A percentile compares a stretch with the other conserved stretches of the same genome.
These are phyloP conservation scores for Drosophila acutilabella DNA, from an alignment of 2,888 invertebrate species.

Conservation along the genomic window DNA sequence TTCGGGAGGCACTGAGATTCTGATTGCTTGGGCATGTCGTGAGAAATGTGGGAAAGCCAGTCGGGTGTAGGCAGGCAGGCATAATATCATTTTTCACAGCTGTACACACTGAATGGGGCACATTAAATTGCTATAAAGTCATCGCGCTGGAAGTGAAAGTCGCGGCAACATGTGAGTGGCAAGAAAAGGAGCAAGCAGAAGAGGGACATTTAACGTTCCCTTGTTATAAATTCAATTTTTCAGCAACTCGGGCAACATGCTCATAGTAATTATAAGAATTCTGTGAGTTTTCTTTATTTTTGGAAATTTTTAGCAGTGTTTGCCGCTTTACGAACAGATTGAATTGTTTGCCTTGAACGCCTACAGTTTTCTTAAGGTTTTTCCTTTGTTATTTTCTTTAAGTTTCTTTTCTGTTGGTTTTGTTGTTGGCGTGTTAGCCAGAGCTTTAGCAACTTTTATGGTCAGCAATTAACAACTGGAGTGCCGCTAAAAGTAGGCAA, in stretches of 20 bases:
- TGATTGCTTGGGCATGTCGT: constrained; percentile 40
- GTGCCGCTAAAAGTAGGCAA: constrained; percentile 63
- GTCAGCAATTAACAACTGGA: constrained; percentile 71
- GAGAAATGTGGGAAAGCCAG: constrained; percentile 25
- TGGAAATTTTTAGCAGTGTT: constrained; percentile 26
- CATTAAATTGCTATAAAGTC: constrained; percentile 80
- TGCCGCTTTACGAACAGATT: constrained; percentile 51
- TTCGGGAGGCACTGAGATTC: not conserved
- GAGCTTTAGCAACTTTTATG: constrained; percentile 70
- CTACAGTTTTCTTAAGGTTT: constrained; percentile 8
- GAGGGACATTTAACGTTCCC: constrained; percentile 62
- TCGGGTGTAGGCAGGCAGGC: constrained; percentile 19
- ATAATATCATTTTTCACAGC: constrained; percentile 71
- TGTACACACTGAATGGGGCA: constrained; percentile 35
- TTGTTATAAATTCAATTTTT: constrained; percentile 76
- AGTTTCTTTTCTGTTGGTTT: constrained; percentile 20
- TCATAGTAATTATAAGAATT: constrained; percentile 41
- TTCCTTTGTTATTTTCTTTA: constrained; percentile 6
- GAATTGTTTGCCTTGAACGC: constrained; percentile 53
- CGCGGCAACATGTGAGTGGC: constrained; percentile 40
- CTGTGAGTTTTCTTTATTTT: constrained; percentile 11
- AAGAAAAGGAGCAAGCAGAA: not conserved
- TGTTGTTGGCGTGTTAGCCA: constrained; percentile 57
- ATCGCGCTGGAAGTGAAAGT: constrained; percentile 47
- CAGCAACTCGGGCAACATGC: constrained; percentile 41